Percentiles rank a stretch among this genome's conserved stretches.
These are phyloP conservation scores for Allygus modestus DNA, from an alignment of 2,888 invertebrate genomes.

Conservation along the genomic window DNA sequence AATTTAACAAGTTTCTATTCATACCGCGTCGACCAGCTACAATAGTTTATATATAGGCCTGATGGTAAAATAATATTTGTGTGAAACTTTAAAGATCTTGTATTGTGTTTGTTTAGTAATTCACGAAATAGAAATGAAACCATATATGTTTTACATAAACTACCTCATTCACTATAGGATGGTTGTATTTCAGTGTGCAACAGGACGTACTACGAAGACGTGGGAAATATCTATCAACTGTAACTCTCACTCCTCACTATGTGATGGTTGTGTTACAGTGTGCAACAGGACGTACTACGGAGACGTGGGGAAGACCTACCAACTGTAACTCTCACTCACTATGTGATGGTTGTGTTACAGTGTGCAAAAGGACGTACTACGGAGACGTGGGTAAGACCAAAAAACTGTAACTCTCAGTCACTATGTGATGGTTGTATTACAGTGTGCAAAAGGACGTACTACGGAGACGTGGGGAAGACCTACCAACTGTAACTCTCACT, in stretches of 20 bases:
- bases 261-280: slow-evolving; percentile 86
- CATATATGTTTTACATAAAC: too few species aligned
- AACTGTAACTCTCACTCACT: slow-evolving; percentile 86
- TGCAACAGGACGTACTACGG: slow-evolving; percentile 96
- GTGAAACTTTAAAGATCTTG: too few species aligned
- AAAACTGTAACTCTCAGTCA: slow-evolving; percentile 80
- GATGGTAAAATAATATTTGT: too few species aligned
- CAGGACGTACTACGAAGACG: slow-evolving; percentile 93
- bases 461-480: slow-evolving; percentile 90
- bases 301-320: slow-evolving; percentile 89
- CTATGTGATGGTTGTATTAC: slow-evolving; percentile 75
- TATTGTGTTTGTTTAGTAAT: too few species aligned
- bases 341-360: slow-evolving; percentile 82
- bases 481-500: slow-evolving; percentile 87
- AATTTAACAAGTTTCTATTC: too few species aligned
- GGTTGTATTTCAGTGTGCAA: slow-evolving; percentile 84
- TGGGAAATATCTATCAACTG: slow-evolving; percentile 89
- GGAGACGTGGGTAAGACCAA: slow-evolving; percentile 91
- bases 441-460: slow-evolving; percentile 94
- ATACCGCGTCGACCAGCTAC: too few species aligned
- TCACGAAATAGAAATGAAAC: too few species aligned
- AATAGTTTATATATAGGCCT: too few species aligned
- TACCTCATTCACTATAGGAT: too few species aligned
- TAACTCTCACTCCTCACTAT: slow-evolving; percentile 85
- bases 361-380: slow-evolving; percentile 94